Evolutionary conservation across 2,888 invertebrate genomes (phyloP).

Genomic region (Thymelicus lineola): DNA sequence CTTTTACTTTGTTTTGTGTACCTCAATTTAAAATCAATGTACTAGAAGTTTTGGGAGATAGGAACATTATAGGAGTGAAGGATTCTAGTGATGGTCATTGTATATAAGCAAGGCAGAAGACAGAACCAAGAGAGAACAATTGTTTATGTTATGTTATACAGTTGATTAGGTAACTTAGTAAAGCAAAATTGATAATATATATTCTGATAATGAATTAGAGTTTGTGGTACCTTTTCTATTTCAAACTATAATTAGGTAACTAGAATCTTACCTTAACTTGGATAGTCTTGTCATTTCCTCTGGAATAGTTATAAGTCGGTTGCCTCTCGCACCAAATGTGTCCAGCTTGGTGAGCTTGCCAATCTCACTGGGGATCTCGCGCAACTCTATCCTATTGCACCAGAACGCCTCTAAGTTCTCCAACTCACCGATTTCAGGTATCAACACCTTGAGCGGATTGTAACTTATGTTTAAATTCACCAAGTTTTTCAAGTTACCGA

Average conservation of each 20-base stretch:
- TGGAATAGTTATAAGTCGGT: constrained; percentile 84
- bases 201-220: no score
- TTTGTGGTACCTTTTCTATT: no score
- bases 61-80: no score
- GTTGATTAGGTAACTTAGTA: no score
- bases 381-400: constrained; percentile 86
- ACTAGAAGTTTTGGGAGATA: no score
- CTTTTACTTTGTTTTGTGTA: no score
- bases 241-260: background rate
- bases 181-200: no score
- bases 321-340: constrained; percentile 88
- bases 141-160: no score
- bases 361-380: constrained; percentile 86
- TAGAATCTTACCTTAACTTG: constrained; percentile 77
- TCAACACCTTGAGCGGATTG: constrained; percentile 85
- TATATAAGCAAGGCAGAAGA: no score
- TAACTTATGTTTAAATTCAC: constrained; percentile 88
- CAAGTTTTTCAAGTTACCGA: constrained; percentile 85
- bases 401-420: constrained; percentile 87
- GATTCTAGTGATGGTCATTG: no score
- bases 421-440: constrained; percentile 86
- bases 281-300: constrained; percentile 83
- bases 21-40: no score
- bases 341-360: constrained; percentile 85
- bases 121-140: no score